Evolutionary conservation across 2,113 vertebrate species (phyloP), one percentile per base, ranked within the genome.

Genomic region (Pandion haliaetus): DNA sequence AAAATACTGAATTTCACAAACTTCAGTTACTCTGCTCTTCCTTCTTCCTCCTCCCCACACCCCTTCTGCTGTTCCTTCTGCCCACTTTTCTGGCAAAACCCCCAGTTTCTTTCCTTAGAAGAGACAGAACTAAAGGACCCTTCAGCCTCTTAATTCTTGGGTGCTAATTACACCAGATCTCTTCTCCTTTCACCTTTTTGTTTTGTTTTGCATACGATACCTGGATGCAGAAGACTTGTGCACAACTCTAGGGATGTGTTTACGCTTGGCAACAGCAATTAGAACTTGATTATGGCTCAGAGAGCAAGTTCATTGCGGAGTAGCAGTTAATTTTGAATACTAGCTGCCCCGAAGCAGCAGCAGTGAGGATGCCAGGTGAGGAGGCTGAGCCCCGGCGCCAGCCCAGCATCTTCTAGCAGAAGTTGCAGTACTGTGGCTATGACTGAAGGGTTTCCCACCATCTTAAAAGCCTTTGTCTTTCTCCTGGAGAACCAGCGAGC

Each of bases 361-460:
- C 42, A 14, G 63, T 6, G 47, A 36, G 13, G 36, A 3, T 32
- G 49, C 54, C 14, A 7, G 58, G 67, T 4, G 49, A 47, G 55
- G 40, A n/a, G 16, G 47, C 20, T 6, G 19, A 18, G 54, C 12
- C 0, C 18, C 1, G 5, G 70, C 3, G 0, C 62, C 79, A 69
- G 71, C 40, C 17, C n/a, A 10, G 54, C 20, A 21, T 5, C n/a
- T 52, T 42, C 40, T 2, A 9, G 29, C 25, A 52, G 36, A 20
- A 17, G 67, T 4, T 26, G 44, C 38, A 1, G 10, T 2, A 3
- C 19, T 20, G 2, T 1, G 3, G 44, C 17, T 18, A 9, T 1
- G 29, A 21, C 25, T 1, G 31, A 36, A n/a, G 29, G 7, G 40
- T 1, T 31, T 49, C 72, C 40, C 66, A 21, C 14, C n/a, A 6